phyloP scores from a whole-genome alignment of 2,888 invertebrate species.

The Dynastes tityus region DNA sequence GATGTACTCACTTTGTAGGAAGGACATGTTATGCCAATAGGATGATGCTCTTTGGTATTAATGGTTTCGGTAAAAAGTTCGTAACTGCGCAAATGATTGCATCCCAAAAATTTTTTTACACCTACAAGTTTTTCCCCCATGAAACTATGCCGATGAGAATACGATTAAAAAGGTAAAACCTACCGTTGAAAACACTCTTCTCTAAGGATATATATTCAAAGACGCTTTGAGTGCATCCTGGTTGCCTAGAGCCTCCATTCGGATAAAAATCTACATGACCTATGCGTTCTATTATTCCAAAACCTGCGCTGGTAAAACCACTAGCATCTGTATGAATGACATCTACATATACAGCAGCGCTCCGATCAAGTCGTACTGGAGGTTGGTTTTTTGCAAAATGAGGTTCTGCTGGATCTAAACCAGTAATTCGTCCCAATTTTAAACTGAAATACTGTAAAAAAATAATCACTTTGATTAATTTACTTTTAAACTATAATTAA shows the following conservation, averaged over 20 bases:
- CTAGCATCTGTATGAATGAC: slow-evolving; percentile 91
- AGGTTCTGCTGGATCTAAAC: slow-evolving; percentile 94
- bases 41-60: slow-evolving; percentile 69
- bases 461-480: background rate
- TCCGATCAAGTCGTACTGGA: slow-evolving; percentile 86
- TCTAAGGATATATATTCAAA: slow-evolving; percentile 78
- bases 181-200: slow-evolving; percentile 77
- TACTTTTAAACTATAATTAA: too few relatives aligned
- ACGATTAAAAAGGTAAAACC: background rate
- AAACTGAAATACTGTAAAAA: slow-evolving; percentile 76
- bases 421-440: slow-evolving; percentile 86
- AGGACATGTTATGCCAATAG: slow-evolving; percentile 79
- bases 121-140: slow-evolving; percentile 66
- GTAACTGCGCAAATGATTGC: slow-evolving; percentile 90
- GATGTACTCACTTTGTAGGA: slow-evolving; percentile 78
- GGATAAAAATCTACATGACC: slow-evolving; percentile 95
- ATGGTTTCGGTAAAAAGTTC: slow-evolving; percentile 90
- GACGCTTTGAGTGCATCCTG: slow-evolving; percentile 77
- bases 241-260: slow-evolving; percentile 89
- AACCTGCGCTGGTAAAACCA: slow-evolving; percentile 82
- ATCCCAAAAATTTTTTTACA: slow-evolving; percentile 82
- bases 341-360: slow-evolving; percentile 92
- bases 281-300: slow-evolving; percentile 87
- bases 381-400: slow-evolving; percentile 88
- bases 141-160: too few relatives aligned